phyloP scores from a whole-genome alignment of 2,797 vertebrate genomes.

The Poliocrania exsul region DNA sequence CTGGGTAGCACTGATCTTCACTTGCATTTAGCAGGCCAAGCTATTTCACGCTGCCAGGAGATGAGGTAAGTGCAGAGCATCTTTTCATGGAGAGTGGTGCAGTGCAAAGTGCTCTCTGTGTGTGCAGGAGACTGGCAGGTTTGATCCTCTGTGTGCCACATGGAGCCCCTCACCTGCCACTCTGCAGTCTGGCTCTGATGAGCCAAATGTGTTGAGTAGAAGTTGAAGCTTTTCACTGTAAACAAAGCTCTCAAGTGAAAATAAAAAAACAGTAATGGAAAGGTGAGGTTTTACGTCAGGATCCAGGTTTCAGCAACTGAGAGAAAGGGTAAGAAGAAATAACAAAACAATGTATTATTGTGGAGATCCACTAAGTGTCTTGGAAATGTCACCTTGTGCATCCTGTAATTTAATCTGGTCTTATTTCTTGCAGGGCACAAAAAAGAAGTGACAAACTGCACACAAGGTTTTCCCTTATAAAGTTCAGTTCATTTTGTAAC shows the following conservation, averaged over 20 bases:
- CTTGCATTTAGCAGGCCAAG: background rate
- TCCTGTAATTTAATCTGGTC: constrained; percentile 1
- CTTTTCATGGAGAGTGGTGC: background rate
- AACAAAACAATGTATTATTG: background rate
- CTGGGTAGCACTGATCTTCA: background rate
- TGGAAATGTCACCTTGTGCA: background rate
- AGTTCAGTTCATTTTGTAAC: background rate
- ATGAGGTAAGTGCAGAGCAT: background rate
- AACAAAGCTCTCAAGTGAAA: background rate
- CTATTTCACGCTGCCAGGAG: background rate
- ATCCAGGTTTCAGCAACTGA: background rate
- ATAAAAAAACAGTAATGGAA: background rate
- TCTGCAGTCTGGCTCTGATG: background rate
- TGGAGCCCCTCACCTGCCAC: background rate
- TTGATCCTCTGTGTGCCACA: background rate
- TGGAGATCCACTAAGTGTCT: background rate
- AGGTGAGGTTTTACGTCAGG: background rate
- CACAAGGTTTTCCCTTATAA: background rate
- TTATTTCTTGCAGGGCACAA: background rate
- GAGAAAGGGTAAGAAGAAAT: background rate
- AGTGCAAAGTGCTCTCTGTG: background rate
- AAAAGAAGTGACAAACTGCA: background rate
- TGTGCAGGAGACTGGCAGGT: background rate
- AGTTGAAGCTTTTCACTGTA: background rate
- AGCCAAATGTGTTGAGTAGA: background rate